A percentile compares a stretch with the other conserved stretches of the same genome.
Evolutionary conservation across 2,888 invertebrate genomes (phyloP).

Genomic region (Zhuqinia jingwanae): DNA sequence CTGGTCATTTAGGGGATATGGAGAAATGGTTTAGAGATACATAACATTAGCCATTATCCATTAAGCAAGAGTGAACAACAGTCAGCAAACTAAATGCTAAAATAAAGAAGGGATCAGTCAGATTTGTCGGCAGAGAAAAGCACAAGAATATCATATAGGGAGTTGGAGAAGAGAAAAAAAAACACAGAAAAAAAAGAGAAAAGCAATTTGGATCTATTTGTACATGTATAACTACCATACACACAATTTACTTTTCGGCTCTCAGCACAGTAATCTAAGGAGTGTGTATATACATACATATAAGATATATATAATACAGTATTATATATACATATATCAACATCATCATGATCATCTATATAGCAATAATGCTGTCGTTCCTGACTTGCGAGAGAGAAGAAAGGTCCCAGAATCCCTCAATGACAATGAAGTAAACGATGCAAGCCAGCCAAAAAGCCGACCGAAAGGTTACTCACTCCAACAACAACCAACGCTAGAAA

Average conservation of each 20-base stretch:
- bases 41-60: not conserved
- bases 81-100: not conserved
- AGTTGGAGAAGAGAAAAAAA: not conserved
- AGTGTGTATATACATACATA: not conserved
- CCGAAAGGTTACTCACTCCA: slow-evolving; percentile 69
- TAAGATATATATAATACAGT: no score
- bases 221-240: not conserved
- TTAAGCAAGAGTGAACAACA: not conserved
- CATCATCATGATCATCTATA: not conserved
- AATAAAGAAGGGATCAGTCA: not conserved
- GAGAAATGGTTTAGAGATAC: no score
- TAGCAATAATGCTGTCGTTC: not conserved
- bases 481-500: not conserved
- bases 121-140: not conserved
- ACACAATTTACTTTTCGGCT: not conserved
- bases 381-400: slow-evolving; percentile 32
- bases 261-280: no score
- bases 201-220: slow-evolving; percentile 26
- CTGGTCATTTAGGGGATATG: not conserved
- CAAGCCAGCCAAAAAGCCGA: slow-evolving; percentile 64
- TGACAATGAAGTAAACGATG: slow-evolving; percentile 65
- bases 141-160: not conserved
- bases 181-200: not conserved
- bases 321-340: not conserved
- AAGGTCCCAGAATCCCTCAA: slow-evolving; percentile 62